These are phyloP conservation scores for cattle (Bos taurus) DNA, from an alignment of 2,113 vertebrate species.

Conservation along the genomic window DNA sequence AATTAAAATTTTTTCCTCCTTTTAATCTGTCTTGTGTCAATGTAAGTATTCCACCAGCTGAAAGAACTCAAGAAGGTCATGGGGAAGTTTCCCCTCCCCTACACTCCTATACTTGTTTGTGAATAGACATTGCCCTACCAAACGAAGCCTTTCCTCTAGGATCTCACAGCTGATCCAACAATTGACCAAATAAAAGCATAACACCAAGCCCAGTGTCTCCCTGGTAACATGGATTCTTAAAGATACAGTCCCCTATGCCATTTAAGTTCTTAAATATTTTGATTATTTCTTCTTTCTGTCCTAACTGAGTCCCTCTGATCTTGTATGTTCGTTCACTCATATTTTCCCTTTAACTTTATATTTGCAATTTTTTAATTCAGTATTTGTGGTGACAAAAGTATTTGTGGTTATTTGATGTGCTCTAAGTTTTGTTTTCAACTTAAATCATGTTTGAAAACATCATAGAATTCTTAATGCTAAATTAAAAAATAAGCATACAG, in stretches of 20 bases:
- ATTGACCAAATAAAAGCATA: background rate
- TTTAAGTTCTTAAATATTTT: background rate
- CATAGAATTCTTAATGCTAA: background rate
- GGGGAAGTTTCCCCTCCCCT: background rate
- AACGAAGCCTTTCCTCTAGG: background rate
- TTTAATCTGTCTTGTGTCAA: background rate
- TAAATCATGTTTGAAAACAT: background rate
- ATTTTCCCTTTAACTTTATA: background rate
- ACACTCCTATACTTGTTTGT: background rate
- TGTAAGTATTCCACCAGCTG: background rate
- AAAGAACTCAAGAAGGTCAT: background rate
- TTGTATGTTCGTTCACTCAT: background rate
- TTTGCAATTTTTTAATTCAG: background rate
- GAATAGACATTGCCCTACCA: background rate
- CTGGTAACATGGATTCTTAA: background rate
- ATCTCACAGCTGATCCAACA: rapidly evolving
- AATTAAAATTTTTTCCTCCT: background rate
- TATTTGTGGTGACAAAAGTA: background rate
- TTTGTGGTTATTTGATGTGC: background rate
- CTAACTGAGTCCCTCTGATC: background rate
- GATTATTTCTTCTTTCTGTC: background rate
- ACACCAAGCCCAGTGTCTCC: background rate
- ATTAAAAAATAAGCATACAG: background rate
- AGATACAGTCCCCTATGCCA: background rate
- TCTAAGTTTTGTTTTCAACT: background rate